Evolutionary conservation across 2,113 vertebrate species (phyloP), one percentile per base, ranked within the genome.

Genomic region (Kryptolebias marmoratus): DNA sequence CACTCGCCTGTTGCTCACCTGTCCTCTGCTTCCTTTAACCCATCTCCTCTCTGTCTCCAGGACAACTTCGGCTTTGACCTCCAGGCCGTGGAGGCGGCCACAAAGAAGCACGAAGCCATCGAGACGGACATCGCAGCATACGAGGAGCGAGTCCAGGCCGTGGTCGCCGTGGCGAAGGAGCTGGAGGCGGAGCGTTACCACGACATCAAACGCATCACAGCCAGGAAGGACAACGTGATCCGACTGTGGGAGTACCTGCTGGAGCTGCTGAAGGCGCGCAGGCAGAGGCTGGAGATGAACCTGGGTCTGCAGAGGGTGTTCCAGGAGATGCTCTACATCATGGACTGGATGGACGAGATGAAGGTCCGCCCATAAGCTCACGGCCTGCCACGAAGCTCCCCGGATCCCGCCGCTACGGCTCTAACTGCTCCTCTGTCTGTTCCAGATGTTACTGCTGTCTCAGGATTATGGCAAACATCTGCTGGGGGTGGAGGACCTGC

Each of bases 281-380:
- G 97, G 7, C 95, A 94, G 77, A 87, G 97, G 0, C 95, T 99
- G 48, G 97, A 99, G 93, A 96, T 96, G 95, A 98, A 96, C 89
- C 94, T 98, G 28, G 96, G 96, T 0, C 89, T 99, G 84, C 97
- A 99, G 84, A 96, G 96, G 56, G 96, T 98, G 80, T 99, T 98
- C 94, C 97, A 98, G 93, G 97, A 99, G 84, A 98, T 99, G 97
- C 95, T 98, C 0, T 93, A 97, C 91, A 97, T 98, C 81, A 98
- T 98, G 96, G 97, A 99, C 93, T 99, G 97, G 97, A 99, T 98
- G 97, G 97, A 99, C 0, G 96, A 98, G 89, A 98, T 98, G 96
- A 99, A 99, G 96, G 97, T 98, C 82, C 58, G 52, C 16, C 11
- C 15, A 39, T 2, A 11, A 16, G 11, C 31, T 7, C 9, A 1